These are phyloP conservation scores for Lates japonicus DNA, from an alignment of 2,797 vertebrate species.

Conservation along the genomic window DNA sequence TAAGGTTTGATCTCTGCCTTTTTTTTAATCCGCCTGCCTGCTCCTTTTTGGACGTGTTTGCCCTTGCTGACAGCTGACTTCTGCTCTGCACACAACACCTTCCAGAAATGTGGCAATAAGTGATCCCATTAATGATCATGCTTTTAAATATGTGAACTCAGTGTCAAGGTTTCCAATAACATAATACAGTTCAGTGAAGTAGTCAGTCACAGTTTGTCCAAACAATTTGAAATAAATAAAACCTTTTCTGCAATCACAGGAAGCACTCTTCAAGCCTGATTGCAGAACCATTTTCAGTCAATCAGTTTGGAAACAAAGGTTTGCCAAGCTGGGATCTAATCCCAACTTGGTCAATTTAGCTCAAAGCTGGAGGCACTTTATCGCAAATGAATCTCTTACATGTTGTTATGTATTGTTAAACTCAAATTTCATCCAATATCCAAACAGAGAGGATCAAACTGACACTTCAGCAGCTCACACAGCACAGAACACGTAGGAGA, in stretches of 20 bases:
- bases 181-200: slow-evolving; percentile 7
- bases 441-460: not conserved
- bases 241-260: slow-evolving; percentile 11
- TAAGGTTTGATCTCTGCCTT: not conserved
- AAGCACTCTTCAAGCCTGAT: slow-evolving; percentile 3
- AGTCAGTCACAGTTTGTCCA: slow-evolving; percentile 9
- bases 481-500: not conserved
- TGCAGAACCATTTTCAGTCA: slow-evolving; percentile 32
- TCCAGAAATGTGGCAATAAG: not conserved
- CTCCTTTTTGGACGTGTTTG: slow-evolving; percentile 12
- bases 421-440: slow-evolving; percentile 12
- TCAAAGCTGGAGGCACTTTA: slow-evolving; percentile 37
- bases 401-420: slow-evolving; percentile 21
- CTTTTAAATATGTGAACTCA: not conserved
- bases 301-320: slow-evolving; percentile 29
- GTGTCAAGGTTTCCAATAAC: slow-evolving; percentile 15
- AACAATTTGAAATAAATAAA: slow-evolving; percentile 21
- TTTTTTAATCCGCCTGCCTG: not conserved
- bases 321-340: slow-evolving; percentile 36
- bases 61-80: slow-evolving; percentile 4
- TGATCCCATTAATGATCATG: not conserved
- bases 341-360: slow-evolving; percentile 32
- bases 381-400: slow-evolving; percentile 45
- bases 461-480: not conserved
- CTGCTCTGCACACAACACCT: slow-evolving; percentile 10